A percentile compares a stretch with the other conserved stretches of the same genome.
Evolutionary conservation across 2,888 invertebrate species (phyloP).

Genomic region (Megastigmus dorsalis): DNA sequence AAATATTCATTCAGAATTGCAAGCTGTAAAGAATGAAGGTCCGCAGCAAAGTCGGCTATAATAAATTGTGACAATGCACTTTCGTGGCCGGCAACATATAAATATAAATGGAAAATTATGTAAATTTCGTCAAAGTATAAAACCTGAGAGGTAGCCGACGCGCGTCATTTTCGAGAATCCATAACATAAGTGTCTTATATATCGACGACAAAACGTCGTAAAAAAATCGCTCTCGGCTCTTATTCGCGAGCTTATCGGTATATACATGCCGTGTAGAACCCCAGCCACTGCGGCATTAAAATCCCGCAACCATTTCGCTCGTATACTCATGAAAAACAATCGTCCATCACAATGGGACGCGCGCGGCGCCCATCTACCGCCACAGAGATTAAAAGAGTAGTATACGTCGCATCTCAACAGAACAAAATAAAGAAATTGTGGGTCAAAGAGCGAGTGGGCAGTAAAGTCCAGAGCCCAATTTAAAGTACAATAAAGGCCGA

Average conservation of each 20-base stretch:
- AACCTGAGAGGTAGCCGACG: neutral
- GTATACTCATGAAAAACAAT: neutral
- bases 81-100: too few relatives aligned
- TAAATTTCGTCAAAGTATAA: too few relatives aligned
- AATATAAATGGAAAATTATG: too few relatives aligned
- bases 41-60: neutral
- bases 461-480: slow-evolving; percentile 46
- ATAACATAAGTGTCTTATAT: neutral
- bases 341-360: neutral
- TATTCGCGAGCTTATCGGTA: neutral
- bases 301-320: too few relatives aligned
- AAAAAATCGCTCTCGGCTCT: too few relatives aligned
- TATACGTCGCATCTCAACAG: neutral
- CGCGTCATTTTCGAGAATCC: neutral
- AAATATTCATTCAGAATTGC: too few relatives aligned
- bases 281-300: slow-evolving; percentile 9
- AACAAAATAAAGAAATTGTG: slow-evolving; percentile 17
- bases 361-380: too few relatives aligned
- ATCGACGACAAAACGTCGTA: neutral
- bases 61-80: neutral
- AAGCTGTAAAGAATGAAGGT: too few relatives aligned
- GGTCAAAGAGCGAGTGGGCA: slow-evolving; percentile 26
- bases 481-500: slow-evolving; percentile 36
- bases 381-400: neutral
- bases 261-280: neutral